These are phyloP conservation scores for Drosophila leonis DNA, from an alignment of 2,888 invertebrate genomes.

Conservation along the genomic window DNA sequence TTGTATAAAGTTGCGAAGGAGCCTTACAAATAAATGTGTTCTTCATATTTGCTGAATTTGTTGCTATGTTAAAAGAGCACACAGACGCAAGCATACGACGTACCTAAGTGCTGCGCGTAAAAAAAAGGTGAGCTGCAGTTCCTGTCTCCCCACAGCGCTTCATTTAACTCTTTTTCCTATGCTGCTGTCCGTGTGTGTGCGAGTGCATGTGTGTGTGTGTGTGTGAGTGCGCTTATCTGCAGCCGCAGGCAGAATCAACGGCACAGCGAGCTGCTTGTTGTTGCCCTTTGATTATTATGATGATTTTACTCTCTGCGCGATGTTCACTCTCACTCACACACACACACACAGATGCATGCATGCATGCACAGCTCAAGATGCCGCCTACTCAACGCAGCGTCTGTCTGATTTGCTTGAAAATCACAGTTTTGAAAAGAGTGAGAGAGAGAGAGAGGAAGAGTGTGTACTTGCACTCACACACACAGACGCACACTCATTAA, in stretches of 20 bases:
- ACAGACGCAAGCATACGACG: conserved; percentile 8
- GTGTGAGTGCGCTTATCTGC: conserved; percentile 51
- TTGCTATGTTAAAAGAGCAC: conserved; percentile 14
- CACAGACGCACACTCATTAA: conserved; percentile 23
- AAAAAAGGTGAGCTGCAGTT: conserved; percentile 39
- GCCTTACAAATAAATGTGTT: conserved; percentile 28
- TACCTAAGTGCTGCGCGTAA: conserved; percentile 9
- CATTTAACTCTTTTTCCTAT: conserved; percentile 44
- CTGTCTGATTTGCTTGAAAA: conserved; percentile 46
- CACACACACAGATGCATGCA: not conserved
- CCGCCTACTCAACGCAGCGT: conserved; percentile 62
- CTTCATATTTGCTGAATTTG: conserved; percentile 25
- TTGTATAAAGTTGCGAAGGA: conserved; percentile 39
- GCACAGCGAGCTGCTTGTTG: conserved; percentile 4
- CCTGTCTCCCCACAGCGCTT: conserved; percentile 27
- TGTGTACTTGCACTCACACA: conserved; percentile 23
- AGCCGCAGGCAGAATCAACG: conserved; percentile 36
- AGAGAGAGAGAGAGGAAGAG: conserved; percentile 20
- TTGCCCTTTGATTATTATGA: conserved; percentile 61
- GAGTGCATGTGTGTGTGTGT: conserved; percentile 13
- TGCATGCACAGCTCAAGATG: conserved; percentile 30
- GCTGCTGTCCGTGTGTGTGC: not conserved
- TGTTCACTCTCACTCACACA: conserved; percentile 25
- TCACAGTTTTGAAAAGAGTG: conserved; percentile 36
- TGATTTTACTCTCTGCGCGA: conserved; percentile 43